Base-by-base conservation (phyloP, 2,888 invertebrate genomes). In the Cantharis rustica region DNA sequence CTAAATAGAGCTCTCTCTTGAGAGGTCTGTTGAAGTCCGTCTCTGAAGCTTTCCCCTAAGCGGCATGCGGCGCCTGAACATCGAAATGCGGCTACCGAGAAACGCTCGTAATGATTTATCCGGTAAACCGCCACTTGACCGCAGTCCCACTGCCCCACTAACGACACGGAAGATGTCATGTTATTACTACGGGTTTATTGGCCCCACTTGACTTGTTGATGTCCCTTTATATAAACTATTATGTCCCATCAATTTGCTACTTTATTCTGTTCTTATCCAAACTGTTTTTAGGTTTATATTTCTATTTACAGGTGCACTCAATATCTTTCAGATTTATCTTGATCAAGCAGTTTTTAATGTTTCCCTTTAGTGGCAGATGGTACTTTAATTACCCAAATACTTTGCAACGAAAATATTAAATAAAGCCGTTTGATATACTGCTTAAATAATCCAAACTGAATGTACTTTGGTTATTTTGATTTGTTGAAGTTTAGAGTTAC, bases 51-150 rank as follows among this genome's bases (percentile, higher is more conserved):
- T 47, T 47, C 47, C 64, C 68, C 70, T 66, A 74, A 72, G 75
- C 74, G 77, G 75, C 72, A 72, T 64, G 75, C 79, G 79, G 76
- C 79, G 79, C 76, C 71, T 78, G 73, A 78, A 75, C 69, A 75
- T 70, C 71, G 71, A 76, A 69, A 75, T 73, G 75, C 75, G 75
- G 71, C 73, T 74, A 76, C 77, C 76, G 76, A 79, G 77, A 79
- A 77, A 79, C 79, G 79, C 77, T 77, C 79, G 75, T 75, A 79
- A 77, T 79, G 77, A 79, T 79, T 79, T 79, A 79, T 79, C 79
- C 79, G 75, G 79, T 77, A 79, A 79, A 79, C 79, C 79, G 73
- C 77, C 79, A 79, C 79, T 79, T 79, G 79, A 77, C 79, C 79
- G 77, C 79, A 71, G 79, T 71, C 73, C 75, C 77, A 79, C 77